Evolutionary conservation across 2,113 vertebrate species (phyloP).

Genomic region (Hyperopisus bebe): DNA sequence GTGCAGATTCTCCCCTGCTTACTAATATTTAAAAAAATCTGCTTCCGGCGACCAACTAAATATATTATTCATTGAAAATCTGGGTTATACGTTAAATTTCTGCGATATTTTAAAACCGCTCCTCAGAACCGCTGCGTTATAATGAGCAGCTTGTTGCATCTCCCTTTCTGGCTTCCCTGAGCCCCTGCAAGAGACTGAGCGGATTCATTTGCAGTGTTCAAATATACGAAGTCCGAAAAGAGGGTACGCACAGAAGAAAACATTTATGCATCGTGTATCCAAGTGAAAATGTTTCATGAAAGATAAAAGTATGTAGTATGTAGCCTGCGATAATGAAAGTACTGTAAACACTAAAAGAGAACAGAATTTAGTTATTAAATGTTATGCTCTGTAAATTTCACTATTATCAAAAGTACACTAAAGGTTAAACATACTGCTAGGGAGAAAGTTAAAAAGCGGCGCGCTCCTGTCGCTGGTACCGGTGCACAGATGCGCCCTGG

Average conservation of each 20-base stretch:
- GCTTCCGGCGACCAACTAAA: background rate
- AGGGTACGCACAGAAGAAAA: background rate
- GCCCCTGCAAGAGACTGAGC: background rate
- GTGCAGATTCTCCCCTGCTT: background rate
- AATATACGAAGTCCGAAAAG: background rate
- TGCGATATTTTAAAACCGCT: background rate
- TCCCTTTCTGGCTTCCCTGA: background rate
- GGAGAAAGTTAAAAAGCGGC: background rate
- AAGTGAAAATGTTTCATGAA: background rate
- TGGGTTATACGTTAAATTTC: background rate
- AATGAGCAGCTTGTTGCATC: background rate
- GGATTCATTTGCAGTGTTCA: background rate
- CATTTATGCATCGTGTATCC: background rate
- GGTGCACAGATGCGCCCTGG: background rate
- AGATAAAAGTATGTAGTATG: background rate
- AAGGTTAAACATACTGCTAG: background rate
- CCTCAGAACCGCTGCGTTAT: background rate
- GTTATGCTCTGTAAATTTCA: background rate
- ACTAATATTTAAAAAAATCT: background rate
- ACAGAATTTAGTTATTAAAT: background rate
- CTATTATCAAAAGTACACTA: background rate
- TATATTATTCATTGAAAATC: background rate
- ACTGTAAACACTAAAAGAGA: background rate
- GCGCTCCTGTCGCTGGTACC: background rate
- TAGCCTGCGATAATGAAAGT: background rate